Conservation (phyloP, 2,797 vertebrate genomes). For the Rachycentron canadum region DNA sequence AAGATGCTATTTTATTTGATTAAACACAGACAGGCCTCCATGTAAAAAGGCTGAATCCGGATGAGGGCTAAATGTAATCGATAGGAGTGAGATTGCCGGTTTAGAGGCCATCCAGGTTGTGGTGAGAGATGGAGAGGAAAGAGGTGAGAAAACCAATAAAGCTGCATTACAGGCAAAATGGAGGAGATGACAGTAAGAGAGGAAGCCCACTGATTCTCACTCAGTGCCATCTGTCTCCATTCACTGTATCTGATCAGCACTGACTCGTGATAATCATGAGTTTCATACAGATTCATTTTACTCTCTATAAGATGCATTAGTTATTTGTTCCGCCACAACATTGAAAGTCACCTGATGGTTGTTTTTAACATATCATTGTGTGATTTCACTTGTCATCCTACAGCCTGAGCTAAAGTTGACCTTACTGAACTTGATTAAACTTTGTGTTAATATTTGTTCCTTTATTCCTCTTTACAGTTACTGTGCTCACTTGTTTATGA, state of each 20-base stretch:
- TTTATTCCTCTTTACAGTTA: neutral
- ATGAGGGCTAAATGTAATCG: constrained; percentile 61
- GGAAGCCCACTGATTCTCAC: constrained; percentile 1
- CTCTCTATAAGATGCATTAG: too few species aligned
- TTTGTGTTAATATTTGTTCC: neutral
- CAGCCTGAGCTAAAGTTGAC: too few species aligned
- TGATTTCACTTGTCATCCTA: too few species aligned
- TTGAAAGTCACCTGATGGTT: too few species aligned
- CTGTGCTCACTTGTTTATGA: too few species aligned
- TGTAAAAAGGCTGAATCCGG: constrained; percentile 67
- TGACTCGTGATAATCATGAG: too few species aligned
- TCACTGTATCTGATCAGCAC: neutral
- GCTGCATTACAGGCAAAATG: constrained; percentile 30
- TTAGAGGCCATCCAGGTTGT: constrained; percentile 55
- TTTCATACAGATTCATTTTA: neutral
- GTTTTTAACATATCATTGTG: too few species aligned
- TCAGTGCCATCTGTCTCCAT: constrained; percentile 13
- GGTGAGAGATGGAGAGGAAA: constrained; percentile 47
- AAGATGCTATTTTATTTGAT: constrained; percentile 67
- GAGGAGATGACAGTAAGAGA: constrained; percentile 14
- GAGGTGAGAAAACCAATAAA: constrained; percentile 68
- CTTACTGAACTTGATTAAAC: too few species aligned
- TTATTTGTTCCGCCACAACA: too few species aligned
- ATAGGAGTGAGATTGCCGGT: constrained; percentile 49
- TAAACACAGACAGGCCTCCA: constrained; percentile 65